Evolutionary conservation across 2,113 vertebrate genomes (phyloP).

Genomic region (Cynopterus brachyotis): DNA sequence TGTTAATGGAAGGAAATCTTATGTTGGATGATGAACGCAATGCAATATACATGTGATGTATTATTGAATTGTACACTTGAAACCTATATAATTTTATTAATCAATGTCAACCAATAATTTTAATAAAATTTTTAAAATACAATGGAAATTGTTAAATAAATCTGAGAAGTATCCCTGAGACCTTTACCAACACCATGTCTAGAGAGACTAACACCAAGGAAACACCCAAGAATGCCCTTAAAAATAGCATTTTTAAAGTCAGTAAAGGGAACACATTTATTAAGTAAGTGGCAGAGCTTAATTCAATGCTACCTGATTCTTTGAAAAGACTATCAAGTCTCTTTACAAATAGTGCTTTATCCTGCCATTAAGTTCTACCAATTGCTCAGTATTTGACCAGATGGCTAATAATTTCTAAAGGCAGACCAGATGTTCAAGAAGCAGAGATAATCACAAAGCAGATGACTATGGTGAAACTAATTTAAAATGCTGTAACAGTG

Average conservation of each 20-base stretch:
- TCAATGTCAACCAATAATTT: too few relatives aligned
- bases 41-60: too few relatives aligned
- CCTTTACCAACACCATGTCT: slow-evolving; percentile 49
- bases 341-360: slow-evolving; percentile 79
- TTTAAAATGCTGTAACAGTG: slow-evolving; percentile 78
- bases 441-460: slow-evolving; percentile 83
- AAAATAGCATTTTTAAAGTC: background rate
- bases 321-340: slow-evolving; percentile 70
- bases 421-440: slow-evolving; percentile 84
- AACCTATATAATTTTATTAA: too few relatives aligned
- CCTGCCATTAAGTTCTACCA: slow-evolving; percentile 82
- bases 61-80: too few relatives aligned
- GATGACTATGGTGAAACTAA: slow-evolving; percentile 82
- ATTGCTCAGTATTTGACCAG: slow-evolving; percentile 83
- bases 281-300: slow-evolving; percentile 67
- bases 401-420: slow-evolving; percentile 84
- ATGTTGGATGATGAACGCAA: too few relatives aligned
- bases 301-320: slow-evolving; percentile 72
- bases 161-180: slow-evolving; percentile 26
- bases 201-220: slow-evolving; percentile 55
- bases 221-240: slow-evolving; percentile 49
- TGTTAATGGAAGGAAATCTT: too few relatives aligned
- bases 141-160: slow-evolving; percentile 58
- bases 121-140: background rate
- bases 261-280: background rate